Evolutionary conservation across 2,888 invertebrate genomes (phyloP), one percentile per base, ranked within the genome.

Genomic region (Trissonchulus sp.): DNA sequence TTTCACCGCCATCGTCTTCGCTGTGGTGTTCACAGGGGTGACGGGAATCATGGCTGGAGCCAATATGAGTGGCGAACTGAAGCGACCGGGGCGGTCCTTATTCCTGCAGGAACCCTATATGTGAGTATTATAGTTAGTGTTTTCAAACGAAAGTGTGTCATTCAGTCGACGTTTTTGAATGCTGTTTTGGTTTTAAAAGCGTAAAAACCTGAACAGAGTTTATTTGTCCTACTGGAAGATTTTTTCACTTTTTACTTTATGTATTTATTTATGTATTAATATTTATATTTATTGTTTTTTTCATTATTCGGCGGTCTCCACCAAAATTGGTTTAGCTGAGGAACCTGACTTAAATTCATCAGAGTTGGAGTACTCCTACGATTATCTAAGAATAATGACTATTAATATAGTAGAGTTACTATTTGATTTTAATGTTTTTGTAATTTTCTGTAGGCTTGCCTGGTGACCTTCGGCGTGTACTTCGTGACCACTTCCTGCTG

Each of bases 21-120:
- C 98, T 65, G 97, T 99, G 15, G 87, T 99, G 37, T 99, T 99
- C 86, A 94, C 94, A 33, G 98, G 98, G 28, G 96, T 99, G 1
- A 99, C 99, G 0, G 99, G 99, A 36, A 96, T 99, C 79, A 97
- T 99, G 94, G 98, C 98, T 63, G 99, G 99, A 0, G 99, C 99
- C 37, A 99, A 99, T 85, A 97, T 99, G 97, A 97, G 88, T 68
- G 94, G 95, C n/a, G 98, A 99, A 85, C 86, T 99, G 73, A 93
- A 92, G 84, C 92, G 90, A 83, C 98, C 99, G 0, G 91, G 92
- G 0, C 90, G 90, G 80, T 93, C 94, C n/a, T n/a, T 77, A 99
- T 99, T 81, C 99, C 99, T 0, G 86, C 89, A 74, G 99, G 99
- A 69, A 99, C 99, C 0, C 87, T 99, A 30, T 90, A 92, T 2